Conservation (phyloP, 2,797 vertebrate genomes). For the Triplophysa bombifrons region DNA sequence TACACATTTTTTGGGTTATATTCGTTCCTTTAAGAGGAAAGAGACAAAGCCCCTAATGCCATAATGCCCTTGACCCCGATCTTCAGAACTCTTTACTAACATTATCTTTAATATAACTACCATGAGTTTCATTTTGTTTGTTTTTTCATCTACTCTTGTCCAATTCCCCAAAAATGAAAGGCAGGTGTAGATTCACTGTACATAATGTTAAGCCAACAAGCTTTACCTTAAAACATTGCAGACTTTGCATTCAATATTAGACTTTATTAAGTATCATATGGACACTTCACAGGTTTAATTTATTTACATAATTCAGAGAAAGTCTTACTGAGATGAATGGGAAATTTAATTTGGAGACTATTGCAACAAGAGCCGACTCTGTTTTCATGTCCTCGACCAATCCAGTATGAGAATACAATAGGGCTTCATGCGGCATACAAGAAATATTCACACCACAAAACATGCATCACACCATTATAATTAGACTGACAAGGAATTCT, state of each 20-base stretch:
- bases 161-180: constrained; percentile 68
- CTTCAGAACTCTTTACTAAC: not conserved
- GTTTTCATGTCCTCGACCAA: not conserved
- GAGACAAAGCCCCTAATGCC: constrained; percentile 18
- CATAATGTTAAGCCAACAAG: constrained; percentile 39
- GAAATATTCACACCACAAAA: not conserved
- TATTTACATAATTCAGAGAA: constrained; percentile 70
- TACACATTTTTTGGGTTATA: not conserved
- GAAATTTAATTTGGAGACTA: not conserved
- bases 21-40: not conserved
- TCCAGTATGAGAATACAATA: not conserved
- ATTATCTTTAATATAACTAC: constrained; percentile 47
- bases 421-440: not conserved
- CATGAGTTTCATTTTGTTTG: constrained; percentile 33
- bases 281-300: constrained; percentile 74
- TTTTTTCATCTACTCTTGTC: constrained; percentile 47
- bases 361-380: not conserved
- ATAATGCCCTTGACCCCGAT: too few relatives aligned
- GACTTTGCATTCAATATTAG: constrained; percentile 68
- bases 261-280: constrained; percentile 73
- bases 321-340: not conserved
- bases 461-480: not conserved
- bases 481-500: not conserved
- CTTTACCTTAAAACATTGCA: constrained; percentile 69
- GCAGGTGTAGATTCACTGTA: constrained; percentile 69